Base-by-base conservation (phyloP, 2,888 invertebrate species). In the Pristionchus entomophagus region DNA sequence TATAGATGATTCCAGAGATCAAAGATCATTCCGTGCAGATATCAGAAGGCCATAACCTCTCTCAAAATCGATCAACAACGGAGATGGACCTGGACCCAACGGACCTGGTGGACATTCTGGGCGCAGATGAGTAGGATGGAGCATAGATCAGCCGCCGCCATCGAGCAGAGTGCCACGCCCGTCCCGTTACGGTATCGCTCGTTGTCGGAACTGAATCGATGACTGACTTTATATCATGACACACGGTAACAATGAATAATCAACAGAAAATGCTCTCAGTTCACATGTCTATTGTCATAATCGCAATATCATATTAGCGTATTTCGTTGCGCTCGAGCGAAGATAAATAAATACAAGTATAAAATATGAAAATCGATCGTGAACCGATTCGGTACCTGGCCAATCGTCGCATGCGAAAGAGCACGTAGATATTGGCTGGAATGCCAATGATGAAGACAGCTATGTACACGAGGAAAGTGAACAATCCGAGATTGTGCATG, bases 151-250 rank as follows among this genome's bases (percentile, higher is more conserved):
- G 88, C 88, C 0, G 88, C 87, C 2, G 88, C 88, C 88, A 88
- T 88, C 0, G 87, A 88, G 56, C 88, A 88, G 19, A 88, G 78
- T 2, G 88, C 88, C 17, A 88, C 82, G 12, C 88, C 88, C 14
- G 88, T 87, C 38, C 88, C 88, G 78, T 88, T 88, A 26, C 88
- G 87, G 80, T 88, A 88, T 8, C 88, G 82, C 32, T 88, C 88
- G 26, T 86, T 78, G 77, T 88, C 88, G 12, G 86, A 80, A 35
- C 86, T 86, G 80, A 59, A 84, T 26, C 41, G 51, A 59, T 19
- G 5, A 29, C 45, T 78, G 59, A 59, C 17, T 29, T 59, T 59
- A 59, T 59, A 29, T 56, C 53, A 6, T 6, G 22, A 8, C n/a
- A n/a, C 22, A 17, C 53, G 53, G 53, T 19, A 59, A 26, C 6